phyloP scores from a whole-genome alignment of 2,888 invertebrate species.

The Parasteatoda lunata region DNA sequence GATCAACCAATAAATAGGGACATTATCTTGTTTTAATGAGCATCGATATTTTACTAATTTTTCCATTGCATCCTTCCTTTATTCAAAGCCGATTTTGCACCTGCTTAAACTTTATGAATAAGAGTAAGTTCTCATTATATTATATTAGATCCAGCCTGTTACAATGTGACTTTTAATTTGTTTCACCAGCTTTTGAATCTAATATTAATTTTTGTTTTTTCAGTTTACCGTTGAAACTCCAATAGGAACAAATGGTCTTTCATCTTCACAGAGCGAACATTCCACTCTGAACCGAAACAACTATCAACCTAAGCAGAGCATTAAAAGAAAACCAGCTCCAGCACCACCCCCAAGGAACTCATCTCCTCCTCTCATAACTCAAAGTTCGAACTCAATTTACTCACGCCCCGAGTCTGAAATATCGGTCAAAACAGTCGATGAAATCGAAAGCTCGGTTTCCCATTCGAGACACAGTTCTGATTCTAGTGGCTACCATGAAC shows the following conservation, averaged over 20 bases:
- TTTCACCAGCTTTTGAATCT: background rate
- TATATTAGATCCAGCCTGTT: too few species aligned
- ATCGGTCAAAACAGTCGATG: conserved; percentile 56
- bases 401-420: conserved; percentile 64
- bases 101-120: too few species aligned
- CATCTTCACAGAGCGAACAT: conserved; percentile 79
- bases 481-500: conserved; percentile 83
- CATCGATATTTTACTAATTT: too few species aligned
- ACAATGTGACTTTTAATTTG: background rate
- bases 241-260: conserved; percentile 74
- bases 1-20: too few species aligned
- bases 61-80: too few species aligned
- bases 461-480: conserved; percentile 84
- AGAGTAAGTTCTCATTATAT: too few species aligned
- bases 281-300: conserved; percentile 37
- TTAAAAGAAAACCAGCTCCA: conserved; percentile 70
- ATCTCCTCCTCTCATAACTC: conserved; percentile 69
- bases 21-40: too few species aligned
- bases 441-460: conserved; percentile 73
- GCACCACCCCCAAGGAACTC: conserved; percentile 73
- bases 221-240: conserved; percentile 39
- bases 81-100: too few species aligned
- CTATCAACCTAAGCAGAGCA: conserved; percentile 49
- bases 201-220: conserved; percentile 11
- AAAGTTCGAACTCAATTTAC: conserved; percentile 70